Conservation (phyloP, 1,140 invertebrate species). For the Atta colombica region DNA sequence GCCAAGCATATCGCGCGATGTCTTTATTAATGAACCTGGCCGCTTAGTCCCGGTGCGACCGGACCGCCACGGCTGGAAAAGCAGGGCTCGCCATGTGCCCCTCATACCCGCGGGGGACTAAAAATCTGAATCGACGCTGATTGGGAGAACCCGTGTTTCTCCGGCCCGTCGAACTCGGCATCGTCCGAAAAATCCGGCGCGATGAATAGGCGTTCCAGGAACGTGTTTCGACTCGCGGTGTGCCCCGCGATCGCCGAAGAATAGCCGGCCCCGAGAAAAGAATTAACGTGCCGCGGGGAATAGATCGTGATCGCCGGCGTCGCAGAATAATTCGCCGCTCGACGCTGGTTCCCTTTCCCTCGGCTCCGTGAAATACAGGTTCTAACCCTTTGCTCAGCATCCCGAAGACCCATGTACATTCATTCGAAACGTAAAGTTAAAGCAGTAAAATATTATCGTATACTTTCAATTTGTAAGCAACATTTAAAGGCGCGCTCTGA, state of each 20-base stretch:
- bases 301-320: conserved; percentile 49
- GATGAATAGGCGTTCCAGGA: conserved; percentile 81
- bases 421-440: neutral
- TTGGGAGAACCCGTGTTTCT: conserved; percentile 76
- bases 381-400: conserved; percentile 31
- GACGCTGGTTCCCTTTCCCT: neutral
- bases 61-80: conserved; percentile 67
- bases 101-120: conserved; percentile 54
- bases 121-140: conserved; percentile 82
- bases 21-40: conserved; percentile 61
- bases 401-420: neutral
- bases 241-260: conserved; percentile 58
- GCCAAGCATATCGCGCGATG: conserved; percentile 70
- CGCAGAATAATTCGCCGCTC: conserved; percentile 52
- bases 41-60: neutral
- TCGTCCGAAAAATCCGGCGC: conserved; percentile 74
- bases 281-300: conserved; percentile 60
- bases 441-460: neutral
- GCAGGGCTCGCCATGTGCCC: conserved; percentile 30
- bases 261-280: conserved; percentile 64
- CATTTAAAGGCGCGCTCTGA: neutral
- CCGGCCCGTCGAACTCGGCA: conserved; percentile 69
- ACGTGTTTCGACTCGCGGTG: conserved; percentile 71
- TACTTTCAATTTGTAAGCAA: conserved; percentile 4
- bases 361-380: conserved; percentile 26